These are phyloP conservation scores for Lucifuga dentata DNA, from an alignment of 2,113 vertebrate genomes.

Conservation along the genomic window DNA sequence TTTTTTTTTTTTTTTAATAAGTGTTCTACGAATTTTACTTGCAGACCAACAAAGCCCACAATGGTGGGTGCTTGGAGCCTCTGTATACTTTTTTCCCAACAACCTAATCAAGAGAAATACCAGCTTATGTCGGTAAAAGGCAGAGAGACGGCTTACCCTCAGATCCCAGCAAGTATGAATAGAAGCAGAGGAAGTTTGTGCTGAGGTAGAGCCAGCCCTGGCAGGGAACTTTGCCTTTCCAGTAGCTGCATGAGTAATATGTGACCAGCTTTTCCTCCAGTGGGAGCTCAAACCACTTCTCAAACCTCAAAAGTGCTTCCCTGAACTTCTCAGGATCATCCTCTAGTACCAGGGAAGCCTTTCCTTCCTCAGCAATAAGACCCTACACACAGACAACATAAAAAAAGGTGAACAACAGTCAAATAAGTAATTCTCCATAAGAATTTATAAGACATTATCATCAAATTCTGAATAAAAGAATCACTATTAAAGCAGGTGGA, in stretches of 20 bases:
- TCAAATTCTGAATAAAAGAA: no score
- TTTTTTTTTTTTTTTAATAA: no score
- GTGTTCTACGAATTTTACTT: background rate
- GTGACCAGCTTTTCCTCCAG: constrained; percentile 95
- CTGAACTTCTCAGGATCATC: constrained; percentile 97
- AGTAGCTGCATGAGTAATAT: constrained; percentile 98
- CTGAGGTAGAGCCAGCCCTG: constrained; percentile 99
- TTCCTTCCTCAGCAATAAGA: constrained; percentile 96
- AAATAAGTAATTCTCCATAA: no score
- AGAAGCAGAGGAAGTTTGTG: constrained; percentile 98
- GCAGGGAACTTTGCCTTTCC: constrained; percentile 96
- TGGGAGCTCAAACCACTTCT: constrained; percentile 94
- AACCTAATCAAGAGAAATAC: constrained; percentile 19
- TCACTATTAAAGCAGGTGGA: no score
- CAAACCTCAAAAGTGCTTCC: constrained; percentile 93
- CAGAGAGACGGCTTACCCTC: constrained; percentile 85
- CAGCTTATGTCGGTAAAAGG: background rate
- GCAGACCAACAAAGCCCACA: background rate
- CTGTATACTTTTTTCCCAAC: constrained; percentile 2
- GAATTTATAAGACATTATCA: no score
- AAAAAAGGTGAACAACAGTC: no score
- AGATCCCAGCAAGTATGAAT: constrained; percentile 94
- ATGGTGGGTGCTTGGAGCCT: background rate
- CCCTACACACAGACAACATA: constrained; percentile 81
- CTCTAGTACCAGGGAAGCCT: constrained; percentile 88